A percentile compares a stretch with the other conserved stretches of the same genome.
Conservation (phyloP, 2,113 vertebrate genomes). For the Tichodroma muraria region DNA sequence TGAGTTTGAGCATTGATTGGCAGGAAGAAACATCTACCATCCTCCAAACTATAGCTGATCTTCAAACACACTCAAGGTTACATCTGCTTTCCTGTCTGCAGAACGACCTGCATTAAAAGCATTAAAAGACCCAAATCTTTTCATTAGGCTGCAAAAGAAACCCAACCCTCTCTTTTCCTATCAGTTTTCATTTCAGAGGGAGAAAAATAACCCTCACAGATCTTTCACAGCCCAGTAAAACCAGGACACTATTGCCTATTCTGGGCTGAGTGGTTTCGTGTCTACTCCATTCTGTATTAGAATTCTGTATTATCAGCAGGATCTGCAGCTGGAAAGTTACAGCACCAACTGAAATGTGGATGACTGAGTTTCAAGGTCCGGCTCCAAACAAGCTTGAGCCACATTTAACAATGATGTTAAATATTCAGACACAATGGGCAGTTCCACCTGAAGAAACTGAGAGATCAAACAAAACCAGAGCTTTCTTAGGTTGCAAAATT, state of each 20-base stretch:
- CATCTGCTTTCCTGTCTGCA: background rate
- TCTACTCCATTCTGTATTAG: background rate
- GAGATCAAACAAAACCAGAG: background rate
- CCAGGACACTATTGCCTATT: background rate
- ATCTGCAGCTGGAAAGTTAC: background rate
- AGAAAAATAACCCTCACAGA: background rate
- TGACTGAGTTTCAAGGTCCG: background rate
- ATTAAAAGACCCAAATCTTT: background rate
- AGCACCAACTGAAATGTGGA: background rate
- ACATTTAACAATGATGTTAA: background rate
- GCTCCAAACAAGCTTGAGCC: background rate
- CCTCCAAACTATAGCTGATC: background rate
- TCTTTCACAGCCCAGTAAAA: background rate
- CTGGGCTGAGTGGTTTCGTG: background rate
- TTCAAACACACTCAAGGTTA: background rate
- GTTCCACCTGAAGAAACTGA: background rate
- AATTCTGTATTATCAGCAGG: background rate
- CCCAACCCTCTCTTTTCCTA: background rate
- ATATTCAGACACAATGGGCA: background rate
- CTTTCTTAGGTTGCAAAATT: background rate
- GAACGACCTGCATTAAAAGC: background rate
- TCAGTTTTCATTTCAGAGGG: background rate
- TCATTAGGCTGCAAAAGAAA: background rate
- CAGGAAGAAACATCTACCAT: background rate
- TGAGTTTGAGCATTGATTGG: background rate